A percentile compares a stretch with the other conserved stretches of the same genome.
Evolutionary conservation across 2,113 vertebrate species (phyloP).

Genomic region (Circaetus gallicus): DNA sequence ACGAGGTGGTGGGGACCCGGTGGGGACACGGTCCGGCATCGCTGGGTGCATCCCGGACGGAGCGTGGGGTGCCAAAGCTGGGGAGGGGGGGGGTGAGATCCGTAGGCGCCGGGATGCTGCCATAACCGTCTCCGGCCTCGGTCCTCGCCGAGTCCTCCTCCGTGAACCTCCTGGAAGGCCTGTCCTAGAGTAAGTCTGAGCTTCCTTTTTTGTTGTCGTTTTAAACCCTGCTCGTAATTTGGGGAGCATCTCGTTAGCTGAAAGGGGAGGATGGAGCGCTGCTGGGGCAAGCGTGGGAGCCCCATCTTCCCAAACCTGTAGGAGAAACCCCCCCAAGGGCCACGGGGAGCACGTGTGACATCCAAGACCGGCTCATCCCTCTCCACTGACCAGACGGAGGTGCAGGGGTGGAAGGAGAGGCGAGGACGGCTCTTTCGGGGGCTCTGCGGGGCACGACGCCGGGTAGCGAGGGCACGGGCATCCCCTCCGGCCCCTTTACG

Average conservation of each 20-base stretch:
- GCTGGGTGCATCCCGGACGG: rapidly evolving
- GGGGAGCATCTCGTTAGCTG: background rate
- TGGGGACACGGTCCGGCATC: background rate
- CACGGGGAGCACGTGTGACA: rapidly evolving
- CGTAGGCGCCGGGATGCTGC: background rate
- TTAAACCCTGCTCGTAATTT: background rate
- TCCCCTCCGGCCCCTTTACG: background rate
- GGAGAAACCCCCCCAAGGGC: background rate
- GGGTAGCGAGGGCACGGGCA: rapidly evolving
- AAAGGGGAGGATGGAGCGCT: background rate
- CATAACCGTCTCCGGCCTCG: background rate
- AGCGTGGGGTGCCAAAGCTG: rapidly evolving
- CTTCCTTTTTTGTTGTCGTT: background rate
- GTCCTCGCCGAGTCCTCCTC: background rate
- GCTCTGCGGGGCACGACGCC: rapidly evolving
- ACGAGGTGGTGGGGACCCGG: rapidly evolving
- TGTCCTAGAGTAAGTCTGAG: slow-evolving; percentile 19
- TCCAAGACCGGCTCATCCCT: background rate
- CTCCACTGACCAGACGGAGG: background rate
- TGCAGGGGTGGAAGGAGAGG: background rate
- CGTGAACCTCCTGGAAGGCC: background rate
- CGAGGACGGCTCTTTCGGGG: background rate
- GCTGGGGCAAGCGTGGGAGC: rapidly evolving
- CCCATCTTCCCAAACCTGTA: background rate
- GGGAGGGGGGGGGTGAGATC: background rate